Evolutionary conservation across 64 coral and sea anemone species (phyloP).

Genomic region (Pocillopora verrucosa): DNA sequence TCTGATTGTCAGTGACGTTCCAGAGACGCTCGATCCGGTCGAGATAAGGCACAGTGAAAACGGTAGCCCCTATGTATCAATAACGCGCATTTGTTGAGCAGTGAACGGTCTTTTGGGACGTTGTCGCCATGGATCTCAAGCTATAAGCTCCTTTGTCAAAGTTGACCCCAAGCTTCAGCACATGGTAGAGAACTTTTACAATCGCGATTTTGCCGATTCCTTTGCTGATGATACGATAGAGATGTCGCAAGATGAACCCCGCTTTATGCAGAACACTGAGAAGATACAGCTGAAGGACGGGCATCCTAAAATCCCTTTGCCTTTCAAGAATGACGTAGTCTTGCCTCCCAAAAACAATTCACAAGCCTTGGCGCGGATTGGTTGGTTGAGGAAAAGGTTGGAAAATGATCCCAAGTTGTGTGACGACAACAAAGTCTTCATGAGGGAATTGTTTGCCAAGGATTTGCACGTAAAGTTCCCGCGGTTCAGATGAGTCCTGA

Average conservation of each 20-base stretch:
- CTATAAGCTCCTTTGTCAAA: neutral
- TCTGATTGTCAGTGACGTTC: no score
- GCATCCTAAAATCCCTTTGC: neutral
- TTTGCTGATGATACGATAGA: neutral
- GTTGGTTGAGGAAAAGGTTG: constrained; percentile 23
- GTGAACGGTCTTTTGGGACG: neutral
- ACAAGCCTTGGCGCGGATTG: neutral
- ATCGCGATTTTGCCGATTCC: constrained; percentile 16
- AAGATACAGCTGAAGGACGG: neutral
- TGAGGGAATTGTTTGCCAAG: neutral
- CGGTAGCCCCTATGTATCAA: neutral
- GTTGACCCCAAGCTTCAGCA: neutral
- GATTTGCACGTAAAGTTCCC: constrained; percentile 23
- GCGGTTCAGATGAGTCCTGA: neutral
- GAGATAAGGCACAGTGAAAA: no score
- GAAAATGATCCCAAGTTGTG: neutral
- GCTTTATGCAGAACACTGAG: neutral
- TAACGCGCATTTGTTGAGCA: neutral
- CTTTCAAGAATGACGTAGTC: neutral
- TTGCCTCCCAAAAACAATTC: neutral
- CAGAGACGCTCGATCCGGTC: no score
- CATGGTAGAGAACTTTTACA: constrained; percentile 12
- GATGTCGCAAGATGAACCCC: constrained; percentile 1
- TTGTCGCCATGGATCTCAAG: neutral
- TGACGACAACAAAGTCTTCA: neutral